Conservation (phyloP, 2,888 invertebrate species). For the Andrena camellia region DNA sequence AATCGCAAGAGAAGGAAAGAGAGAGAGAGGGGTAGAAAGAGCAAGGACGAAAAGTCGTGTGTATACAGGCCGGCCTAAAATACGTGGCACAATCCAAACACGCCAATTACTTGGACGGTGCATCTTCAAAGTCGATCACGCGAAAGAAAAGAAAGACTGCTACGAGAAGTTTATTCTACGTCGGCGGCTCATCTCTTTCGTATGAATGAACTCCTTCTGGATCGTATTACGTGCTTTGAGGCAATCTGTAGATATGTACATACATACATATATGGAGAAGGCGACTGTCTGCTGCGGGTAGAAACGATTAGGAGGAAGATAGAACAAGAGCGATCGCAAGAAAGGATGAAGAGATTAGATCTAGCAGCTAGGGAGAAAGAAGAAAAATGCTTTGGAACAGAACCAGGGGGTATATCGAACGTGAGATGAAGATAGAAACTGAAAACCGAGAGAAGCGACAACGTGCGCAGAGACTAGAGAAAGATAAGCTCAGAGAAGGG, state of each 20-base stretch:
- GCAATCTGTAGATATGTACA: not conserved
- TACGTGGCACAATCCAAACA: too few species aligned
- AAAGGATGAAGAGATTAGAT: not conserved
- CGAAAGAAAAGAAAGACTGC: too few species aligned
- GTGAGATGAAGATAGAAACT: constrained; percentile 1
- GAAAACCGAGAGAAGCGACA: constrained; percentile 23
- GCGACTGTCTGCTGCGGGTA: not conserved
- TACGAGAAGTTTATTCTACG: too few species aligned
- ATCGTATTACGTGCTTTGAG: not conserved
- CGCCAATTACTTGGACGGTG: too few species aligned
- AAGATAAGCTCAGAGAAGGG: not conserved
- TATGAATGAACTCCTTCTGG: not conserved
- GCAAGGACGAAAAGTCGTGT: constrained; percentile 15
- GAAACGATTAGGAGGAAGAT: not conserved
- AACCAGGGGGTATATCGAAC: constrained; percentile 2
- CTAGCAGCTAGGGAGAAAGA: not conserved
- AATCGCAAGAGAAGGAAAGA: constrained; percentile 34
- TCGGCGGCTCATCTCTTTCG: not conserved
- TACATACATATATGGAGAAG: not conserved
- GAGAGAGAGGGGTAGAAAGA: not conserved
- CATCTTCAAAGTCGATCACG: too few species aligned
- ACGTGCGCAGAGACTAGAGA: not conserved
- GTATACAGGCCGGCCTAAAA: too few species aligned
- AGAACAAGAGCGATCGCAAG: not conserved
- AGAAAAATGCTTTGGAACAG: not conserved